Evolutionary conservation across 2,113 vertebrate species (phyloP).

Genomic region (Noctilio leporinus): DNA sequence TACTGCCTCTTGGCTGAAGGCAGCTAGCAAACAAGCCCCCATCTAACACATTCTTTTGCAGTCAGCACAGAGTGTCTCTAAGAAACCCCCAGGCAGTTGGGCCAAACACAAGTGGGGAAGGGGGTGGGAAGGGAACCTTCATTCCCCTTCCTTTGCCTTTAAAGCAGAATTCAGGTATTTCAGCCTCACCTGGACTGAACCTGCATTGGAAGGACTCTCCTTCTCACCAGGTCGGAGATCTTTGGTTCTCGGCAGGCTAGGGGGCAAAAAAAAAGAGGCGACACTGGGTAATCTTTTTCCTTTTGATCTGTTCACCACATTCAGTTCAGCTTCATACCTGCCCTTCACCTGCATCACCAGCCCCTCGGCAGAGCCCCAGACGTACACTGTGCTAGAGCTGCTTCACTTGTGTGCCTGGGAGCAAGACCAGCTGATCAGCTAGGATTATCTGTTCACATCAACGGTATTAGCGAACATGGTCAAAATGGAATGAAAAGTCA

Average conservation of each 20-base stretch:
- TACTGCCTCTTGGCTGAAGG: conserved; percentile 40
- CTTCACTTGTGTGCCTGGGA: neutral
- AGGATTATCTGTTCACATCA: neutral
- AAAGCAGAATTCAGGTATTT: conserved; percentile 49
- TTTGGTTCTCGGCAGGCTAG: conserved; percentile 95
- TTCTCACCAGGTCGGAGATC: conserved; percentile 93
- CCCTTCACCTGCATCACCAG: neutral
- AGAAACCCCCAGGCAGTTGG: conserved; percentile 23
- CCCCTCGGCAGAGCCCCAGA: neutral
- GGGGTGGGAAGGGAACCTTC: neutral
- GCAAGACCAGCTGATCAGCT: neutral
- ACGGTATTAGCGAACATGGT: neutral
- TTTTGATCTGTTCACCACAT: conserved; percentile 24
- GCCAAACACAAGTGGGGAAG: neutral
- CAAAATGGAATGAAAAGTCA: neutral
- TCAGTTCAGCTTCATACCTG: neutral
- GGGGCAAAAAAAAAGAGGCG: conserved; percentile 66
- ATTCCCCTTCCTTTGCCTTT: conserved; percentile 57
- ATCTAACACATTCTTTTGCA: conserved; percentile 44
- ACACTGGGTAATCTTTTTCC: conserved; percentile 47
- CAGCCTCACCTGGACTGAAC: conserved; percentile 88
- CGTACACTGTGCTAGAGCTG: neutral
- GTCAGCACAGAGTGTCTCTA: conserved; percentile 19
- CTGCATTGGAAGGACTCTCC: conserved; percentile 88
- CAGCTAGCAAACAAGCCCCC: conserved; percentile 21